Conservation (phyloP, 2,113 vertebrate species). For the Diadophis punctatus region DNA sequence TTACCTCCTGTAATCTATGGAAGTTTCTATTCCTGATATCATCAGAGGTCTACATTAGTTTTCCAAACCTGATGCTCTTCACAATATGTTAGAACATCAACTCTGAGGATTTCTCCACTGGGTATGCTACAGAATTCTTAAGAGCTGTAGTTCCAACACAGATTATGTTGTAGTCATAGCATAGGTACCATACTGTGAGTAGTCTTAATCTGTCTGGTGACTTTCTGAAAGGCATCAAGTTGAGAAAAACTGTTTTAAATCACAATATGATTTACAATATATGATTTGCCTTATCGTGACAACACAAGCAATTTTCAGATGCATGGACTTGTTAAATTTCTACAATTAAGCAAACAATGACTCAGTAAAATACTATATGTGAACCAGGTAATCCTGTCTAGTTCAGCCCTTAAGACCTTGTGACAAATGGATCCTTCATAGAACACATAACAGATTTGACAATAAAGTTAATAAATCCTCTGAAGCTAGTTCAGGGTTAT, state of each 20-base stretch:
- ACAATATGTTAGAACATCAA: neutral
- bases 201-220: neutral
- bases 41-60: neutral
- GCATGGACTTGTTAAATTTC: neutral
- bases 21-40: neutral
- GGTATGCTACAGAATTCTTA: neutral
- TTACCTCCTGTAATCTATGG: neutral
- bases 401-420: neutral
- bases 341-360: neutral
- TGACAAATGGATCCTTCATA: neutral
- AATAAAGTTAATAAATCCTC: neutral
- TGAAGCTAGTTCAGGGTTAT: neutral
- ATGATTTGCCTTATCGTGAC: neutral
- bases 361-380: neutral
- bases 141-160: neutral
- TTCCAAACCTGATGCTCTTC: neutral
- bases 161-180: neutral
- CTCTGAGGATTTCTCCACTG: neutral
- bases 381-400: neutral
- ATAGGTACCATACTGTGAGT: neutral
- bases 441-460: neutral
- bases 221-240: neutral
- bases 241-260: neutral
- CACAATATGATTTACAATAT: neutral
- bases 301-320: neutral